phyloP scores from a whole-genome alignment of 2,113 vertebrate species.

The Amblyornis subalaris region DNA sequence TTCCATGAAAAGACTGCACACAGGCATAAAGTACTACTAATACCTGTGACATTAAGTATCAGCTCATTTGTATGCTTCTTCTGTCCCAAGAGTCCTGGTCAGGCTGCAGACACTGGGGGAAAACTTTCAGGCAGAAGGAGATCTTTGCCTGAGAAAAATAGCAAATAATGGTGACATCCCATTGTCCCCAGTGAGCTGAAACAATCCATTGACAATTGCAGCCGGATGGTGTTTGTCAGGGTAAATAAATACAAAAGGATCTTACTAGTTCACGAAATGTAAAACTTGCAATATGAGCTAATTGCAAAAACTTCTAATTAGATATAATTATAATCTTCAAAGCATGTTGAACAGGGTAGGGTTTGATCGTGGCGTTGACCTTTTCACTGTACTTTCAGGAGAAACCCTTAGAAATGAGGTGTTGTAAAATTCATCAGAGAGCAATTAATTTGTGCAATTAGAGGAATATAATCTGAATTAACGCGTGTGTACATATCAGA shows the following conservation, averaged over 20 bases:
- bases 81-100: background rate
- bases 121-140: background rate
- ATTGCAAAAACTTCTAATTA: constrained; percentile 68
- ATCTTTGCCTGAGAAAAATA: background rate
- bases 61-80: background rate
- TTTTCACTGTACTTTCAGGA: constrained; percentile 55
- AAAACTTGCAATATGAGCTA: constrained; percentile 53
- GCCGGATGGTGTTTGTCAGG: background rate
- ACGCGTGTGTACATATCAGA: background rate
- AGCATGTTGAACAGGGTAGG: constrained; percentile 59
- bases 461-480: constrained; percentile 58
- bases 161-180: background rate
- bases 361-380: constrained; percentile 63
- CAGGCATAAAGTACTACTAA: background rate
- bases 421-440: constrained; percentile 67
- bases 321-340: constrained; percentile 69
- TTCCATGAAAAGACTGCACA: background rate
- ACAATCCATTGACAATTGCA: background rate
- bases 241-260: constrained; percentile 37
- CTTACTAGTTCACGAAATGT: constrained; percentile 58
- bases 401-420: constrained; percentile 52
- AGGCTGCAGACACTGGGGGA: background rate
- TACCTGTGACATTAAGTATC: background rate
- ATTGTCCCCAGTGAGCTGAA: background rate
- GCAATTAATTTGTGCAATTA: constrained; percentile 68